Evolutionary conservation across 2,113 vertebrate species (phyloP).

Genomic region (Condylura cristata): DNA sequence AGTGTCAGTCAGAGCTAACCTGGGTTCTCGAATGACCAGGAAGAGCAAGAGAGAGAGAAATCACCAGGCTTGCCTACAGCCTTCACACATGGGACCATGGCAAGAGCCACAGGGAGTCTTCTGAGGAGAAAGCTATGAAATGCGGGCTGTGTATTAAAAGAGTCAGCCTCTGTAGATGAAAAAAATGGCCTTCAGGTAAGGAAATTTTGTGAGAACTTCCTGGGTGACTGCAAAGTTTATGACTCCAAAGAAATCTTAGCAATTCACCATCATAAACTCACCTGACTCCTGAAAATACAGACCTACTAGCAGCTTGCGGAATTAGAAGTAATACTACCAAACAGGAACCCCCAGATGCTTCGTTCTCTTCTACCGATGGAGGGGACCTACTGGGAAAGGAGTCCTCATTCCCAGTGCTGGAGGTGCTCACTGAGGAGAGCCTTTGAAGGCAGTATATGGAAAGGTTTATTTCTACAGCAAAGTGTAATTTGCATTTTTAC

Average conservation of each 20-base stretch:
- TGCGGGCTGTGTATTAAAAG: background rate
- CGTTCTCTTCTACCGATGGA: background rate
- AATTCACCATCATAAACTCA: background rate
- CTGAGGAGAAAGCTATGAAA: background rate
- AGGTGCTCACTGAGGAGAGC: background rate
- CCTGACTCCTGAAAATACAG: background rate
- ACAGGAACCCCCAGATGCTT: rapidly evolving
- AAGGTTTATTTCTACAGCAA: background rate
- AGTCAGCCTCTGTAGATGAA: background rate
- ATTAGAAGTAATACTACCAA: background rate
- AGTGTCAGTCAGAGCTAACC: background rate
- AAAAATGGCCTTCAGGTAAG: background rate
- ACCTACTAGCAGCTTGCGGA: background rate
- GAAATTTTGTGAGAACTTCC: background rate
- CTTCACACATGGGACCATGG: background rate
- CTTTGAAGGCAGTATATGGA: background rate
- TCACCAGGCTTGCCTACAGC: rapidly evolving
- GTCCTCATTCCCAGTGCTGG: no score
- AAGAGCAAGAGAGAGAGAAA: background rate
- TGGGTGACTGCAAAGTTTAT: background rate
- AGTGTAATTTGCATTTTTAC: constrained; percentile 5
- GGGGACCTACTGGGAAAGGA: background rate
- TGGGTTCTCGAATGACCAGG: background rate
- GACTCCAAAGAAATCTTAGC: background rate
- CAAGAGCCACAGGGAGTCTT: no score